Evolutionary conservation across 2,113 vertebrate genomes (phyloP), one percentile per base, ranked within the genome.

Genomic region (Oreotrochilus melanogaster): DNA sequence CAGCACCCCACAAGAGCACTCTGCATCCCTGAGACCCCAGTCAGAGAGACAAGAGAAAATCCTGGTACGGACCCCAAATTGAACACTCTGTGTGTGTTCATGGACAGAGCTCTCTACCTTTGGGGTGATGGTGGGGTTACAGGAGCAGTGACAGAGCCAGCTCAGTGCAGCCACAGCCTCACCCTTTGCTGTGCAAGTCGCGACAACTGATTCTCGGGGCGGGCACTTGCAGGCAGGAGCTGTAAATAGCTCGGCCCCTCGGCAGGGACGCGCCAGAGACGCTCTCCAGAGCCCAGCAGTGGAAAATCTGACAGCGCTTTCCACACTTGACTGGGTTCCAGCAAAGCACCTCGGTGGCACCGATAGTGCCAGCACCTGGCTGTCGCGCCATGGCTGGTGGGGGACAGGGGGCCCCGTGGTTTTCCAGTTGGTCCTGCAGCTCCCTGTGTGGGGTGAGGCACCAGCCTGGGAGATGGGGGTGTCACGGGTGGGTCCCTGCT

Each of bases 231-330:
- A 65, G 81, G 50, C 4, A 37, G 89, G 54, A 85, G 89, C 90
- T 0, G 75, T 73, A 97, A 97, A 97, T 96, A 97, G 96, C 86
- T 14, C 14, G 0, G 76, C 56, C 67, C 65, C 57, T 54, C 6
- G 4, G 39, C 21, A 4, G 85, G 82, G 86, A 69, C 67, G 95
- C 24, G 97, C 93, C 0, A 0, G 91, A 96, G 96, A 97, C 25
- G 13, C 76, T 97, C 73, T 93, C 89, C 96, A 97, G 97, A 94
- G 94, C 89, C 64, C 18, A 11, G 83, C 95, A 96, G 93, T 96
- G 97, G 97, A 97, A 97, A 97, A 96, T 97, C 65, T 97, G 97
- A 97, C 96, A 87, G 94, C 1, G 43, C 95, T 96, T 76, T 96
- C 86, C 70, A 82, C 96, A 93, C 91, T 94, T 96, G 96, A 92